Evolutionary conservation across 2,113 vertebrate genomes (phyloP).

Genomic region (Paraplagusia blochii): DNA sequence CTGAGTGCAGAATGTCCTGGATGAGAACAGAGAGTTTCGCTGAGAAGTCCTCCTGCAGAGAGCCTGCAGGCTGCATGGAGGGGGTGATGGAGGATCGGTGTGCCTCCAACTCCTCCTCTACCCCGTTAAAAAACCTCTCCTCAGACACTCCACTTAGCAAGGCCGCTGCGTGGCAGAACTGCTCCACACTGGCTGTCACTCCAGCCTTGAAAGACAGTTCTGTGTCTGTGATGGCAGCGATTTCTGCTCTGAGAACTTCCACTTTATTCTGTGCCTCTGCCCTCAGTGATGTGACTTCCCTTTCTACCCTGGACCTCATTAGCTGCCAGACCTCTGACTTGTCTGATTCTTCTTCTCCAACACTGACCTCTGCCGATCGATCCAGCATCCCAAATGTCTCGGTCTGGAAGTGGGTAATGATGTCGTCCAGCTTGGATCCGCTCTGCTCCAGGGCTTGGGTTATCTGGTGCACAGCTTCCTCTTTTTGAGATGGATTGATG

Average conservation of each 20-base stretch:
- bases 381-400: constrained; percentile 68
- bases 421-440: constrained; percentile 52
- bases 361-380: constrained; percentile 69
- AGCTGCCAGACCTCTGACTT: constrained; percentile 64
- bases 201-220: constrained; percentile 49
- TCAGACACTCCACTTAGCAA: constrained; percentile 75
- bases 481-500: constrained; percentile 45
- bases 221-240: constrained; percentile 26
- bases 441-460: constrained; percentile 58
- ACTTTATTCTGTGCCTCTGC: constrained; percentile 48
- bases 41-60: constrained; percentile 77
- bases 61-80: constrained; percentile 37
- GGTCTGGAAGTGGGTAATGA: constrained; percentile 71
- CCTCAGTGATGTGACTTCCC: constrained; percentile 60
- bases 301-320: constrained; percentile 72
- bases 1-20: constrained; percentile 80
- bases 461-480: constrained; percentile 64
- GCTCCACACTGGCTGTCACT: constrained; percentile 70
- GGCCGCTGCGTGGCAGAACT: constrained; percentile 77
- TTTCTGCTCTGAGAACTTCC: constrained; percentile 20
- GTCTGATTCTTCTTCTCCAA: constrained; percentile 50
- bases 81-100: constrained; percentile 9
- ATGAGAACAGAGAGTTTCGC: constrained; percentile 80
- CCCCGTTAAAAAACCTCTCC: constrained; percentile 73
- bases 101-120: constrained; percentile 70